phyloP scores from a whole-genome alignment of 2,888 invertebrate species.

The Crossocerus cetratus region DNA sequence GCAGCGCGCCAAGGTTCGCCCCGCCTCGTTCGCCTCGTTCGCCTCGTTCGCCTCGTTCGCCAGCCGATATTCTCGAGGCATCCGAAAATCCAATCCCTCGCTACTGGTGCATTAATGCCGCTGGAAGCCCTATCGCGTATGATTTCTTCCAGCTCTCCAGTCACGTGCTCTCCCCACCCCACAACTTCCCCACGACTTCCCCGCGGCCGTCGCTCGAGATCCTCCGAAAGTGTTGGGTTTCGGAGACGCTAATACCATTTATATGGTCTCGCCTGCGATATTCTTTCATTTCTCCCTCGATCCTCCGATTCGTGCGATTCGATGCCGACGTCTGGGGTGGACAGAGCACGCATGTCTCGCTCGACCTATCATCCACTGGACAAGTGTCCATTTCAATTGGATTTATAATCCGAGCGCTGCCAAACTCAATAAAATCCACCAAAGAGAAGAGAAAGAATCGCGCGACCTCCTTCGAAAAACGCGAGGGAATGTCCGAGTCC shows the following conservation, averaged over 20 bases:
- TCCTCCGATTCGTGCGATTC: not conserved
- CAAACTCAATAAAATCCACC: no score
- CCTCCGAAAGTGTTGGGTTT: constrained; percentile 31
- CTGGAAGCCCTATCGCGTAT: constrained; percentile 51
- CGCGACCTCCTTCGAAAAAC: no score
- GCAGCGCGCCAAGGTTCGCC: no score
- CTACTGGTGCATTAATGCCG: constrained; percentile 37
- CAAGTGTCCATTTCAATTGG: no score
- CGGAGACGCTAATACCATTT: constrained; percentile 6
- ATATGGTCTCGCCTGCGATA: constrained; percentile 15
- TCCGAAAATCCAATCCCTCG: constrained; percentile 61
- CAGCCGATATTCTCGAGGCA: constrained; percentile 31
- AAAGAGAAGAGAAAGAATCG: no score
- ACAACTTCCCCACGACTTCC: constrained; percentile 3
- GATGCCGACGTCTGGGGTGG: not conserved
- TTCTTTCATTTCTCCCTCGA: constrained; percentile 2
- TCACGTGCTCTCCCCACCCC: constrained; percentile 25
- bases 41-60: no score
- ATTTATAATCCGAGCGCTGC: no score
- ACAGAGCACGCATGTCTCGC: no score
- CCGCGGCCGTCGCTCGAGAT: constrained; percentile 19
- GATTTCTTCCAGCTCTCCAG: constrained; percentile 47
- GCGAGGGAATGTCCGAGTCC: no score
- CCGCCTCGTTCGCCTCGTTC: no score
- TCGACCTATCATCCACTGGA: no score